Evolutionary conservation across 1,140 invertebrate species (phyloP), one percentile per base, ranked within the genome.

Genomic region (Calliopsis andreniformis): DNA sequence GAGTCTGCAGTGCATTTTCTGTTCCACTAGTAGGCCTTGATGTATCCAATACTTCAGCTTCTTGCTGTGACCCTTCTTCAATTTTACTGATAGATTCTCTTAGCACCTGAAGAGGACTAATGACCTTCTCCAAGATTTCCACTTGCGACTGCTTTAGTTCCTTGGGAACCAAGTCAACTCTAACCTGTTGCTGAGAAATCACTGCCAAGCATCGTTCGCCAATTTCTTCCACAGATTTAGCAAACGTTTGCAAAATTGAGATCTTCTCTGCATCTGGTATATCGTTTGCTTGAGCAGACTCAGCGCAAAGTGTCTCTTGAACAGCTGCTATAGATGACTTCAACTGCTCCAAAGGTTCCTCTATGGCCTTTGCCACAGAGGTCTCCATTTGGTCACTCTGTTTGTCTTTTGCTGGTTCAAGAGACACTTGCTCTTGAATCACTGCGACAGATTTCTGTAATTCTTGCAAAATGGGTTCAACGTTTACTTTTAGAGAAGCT

Each of bases 21-120:
- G 56, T 7, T 56, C 64, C 68, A 0, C 16, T 45, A 0, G 23
- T 0, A n/a, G n/a, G n/a, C 14, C 78, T 39, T 0, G 61, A 3
- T 3, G 75, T 39, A n/a, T 79, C 45, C 0, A 78, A 47, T 28
- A 42, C 7, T 12, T 86, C 71, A 5, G 49, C 49, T 55, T 80
- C 71, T 18, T 80, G 67, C 23, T 64, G 12, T 10, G 77, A 69
- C 12, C 6, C 56, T 39, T 77, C 79, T 69, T 85, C 79, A 7
- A 85, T 69, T 3, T 39, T 82, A 7, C 16, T 23, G 14, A 85
- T 73, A 0, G 75, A 43, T 25, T 79, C 76, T 16, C 68, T 67
- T 23, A 84, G 47, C n/a, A 69, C 30, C 10, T 71, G 78, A 30
- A 83, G 16, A 61, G 83, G 81, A 16, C 18, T 7, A 16, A 84